Evolutionary conservation across 1,140 invertebrate species (phyloP).

Genomic region (Holcopasites calliopsidis): DNA sequence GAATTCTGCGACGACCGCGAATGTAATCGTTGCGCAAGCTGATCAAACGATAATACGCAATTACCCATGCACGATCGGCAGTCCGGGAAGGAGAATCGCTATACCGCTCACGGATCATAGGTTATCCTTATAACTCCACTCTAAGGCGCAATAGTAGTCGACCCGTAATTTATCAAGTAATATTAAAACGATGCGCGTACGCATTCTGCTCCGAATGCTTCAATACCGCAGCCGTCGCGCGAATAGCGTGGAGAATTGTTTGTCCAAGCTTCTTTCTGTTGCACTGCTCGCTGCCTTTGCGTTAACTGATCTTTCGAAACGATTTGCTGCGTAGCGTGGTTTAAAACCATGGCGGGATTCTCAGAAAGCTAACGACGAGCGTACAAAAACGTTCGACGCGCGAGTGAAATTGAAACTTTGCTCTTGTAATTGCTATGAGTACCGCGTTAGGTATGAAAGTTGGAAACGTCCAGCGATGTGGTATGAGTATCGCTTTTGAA

Average conservation of each 20-base stretch:
- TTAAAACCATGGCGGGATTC: no score
- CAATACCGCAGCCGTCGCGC: background rate
- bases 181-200: constrained; percentile 23
- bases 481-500: no score
- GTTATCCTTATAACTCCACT: constrained; percentile 54
- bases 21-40: constrained; percentile 57
- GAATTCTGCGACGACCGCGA: constrained; percentile 6
- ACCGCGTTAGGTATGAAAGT: no score
- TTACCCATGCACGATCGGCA: constrained; percentile 64
- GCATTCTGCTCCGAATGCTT: background rate
- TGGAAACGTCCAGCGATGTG: no score
- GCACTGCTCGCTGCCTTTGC: background rate
- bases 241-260: constrained; percentile 1
- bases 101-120: constrained; percentile 59
- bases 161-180: constrained; percentile 22
- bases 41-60: constrained; percentile 64
- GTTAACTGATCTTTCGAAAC: background rate
- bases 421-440: no score
- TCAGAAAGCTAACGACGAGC: background rate
- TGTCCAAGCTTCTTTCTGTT: background rate
- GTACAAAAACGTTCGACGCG: background rate
- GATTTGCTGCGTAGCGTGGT: no score
- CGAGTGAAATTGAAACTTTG: background rate
- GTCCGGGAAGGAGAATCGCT: constrained; percentile 42
- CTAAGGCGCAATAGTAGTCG: constrained; percentile 37